phyloP scores from a whole-genome alignment of 2,113 vertebrate species.

The Prunella fulvescens region DNA sequence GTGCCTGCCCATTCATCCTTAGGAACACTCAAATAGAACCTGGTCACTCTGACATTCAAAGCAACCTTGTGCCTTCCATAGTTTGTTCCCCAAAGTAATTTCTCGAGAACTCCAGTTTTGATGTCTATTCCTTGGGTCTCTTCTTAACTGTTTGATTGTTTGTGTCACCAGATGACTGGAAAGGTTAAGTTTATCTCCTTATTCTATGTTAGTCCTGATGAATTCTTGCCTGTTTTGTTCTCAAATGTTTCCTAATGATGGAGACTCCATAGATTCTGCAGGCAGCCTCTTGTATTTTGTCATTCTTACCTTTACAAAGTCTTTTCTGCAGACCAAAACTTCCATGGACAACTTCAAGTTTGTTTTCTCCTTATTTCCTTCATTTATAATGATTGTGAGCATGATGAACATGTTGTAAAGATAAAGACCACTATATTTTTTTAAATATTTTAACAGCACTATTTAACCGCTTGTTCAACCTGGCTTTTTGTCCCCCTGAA shows the following conservation, averaged over 20 bases:
- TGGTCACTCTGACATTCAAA: background rate
- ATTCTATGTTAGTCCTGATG: background rate
- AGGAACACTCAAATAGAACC: background rate
- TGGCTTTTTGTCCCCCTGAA: rapidly evolving
- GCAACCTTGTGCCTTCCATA: background rate
- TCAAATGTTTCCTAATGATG: background rate
- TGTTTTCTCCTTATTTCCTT: background rate
- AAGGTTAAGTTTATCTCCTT: background rate
- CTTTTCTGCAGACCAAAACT: background rate
- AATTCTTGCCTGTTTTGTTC: background rate
- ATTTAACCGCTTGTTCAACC: background rate
- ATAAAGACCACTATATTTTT: background rate
- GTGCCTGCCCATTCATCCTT: background rate
- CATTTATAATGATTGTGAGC: background rate
- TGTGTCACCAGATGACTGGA: background rate
- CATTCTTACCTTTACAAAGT: background rate
- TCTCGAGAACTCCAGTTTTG: background rate
- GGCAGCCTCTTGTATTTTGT: background rate
- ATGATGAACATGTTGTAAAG: background rate
- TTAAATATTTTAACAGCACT: background rate
- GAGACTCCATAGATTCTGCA: background rate
- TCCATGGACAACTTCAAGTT: background rate
- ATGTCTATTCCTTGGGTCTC: background rate
- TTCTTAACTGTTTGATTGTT: background rate
- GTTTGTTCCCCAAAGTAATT: background rate